phyloP scores from a whole-genome alignment of 1,140 invertebrate species.

The Formica exsecta region DNA sequence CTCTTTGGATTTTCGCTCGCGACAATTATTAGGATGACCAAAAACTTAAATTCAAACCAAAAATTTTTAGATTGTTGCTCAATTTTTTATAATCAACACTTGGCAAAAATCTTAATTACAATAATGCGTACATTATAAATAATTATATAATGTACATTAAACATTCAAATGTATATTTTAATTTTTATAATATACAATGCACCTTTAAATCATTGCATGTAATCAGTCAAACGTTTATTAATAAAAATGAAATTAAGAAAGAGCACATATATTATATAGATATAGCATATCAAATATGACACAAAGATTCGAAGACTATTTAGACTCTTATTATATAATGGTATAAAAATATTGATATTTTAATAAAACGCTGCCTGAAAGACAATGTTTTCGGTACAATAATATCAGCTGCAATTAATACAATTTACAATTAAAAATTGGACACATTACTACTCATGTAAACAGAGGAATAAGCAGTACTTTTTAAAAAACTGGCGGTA shows the following conservation, averaged over 20 bases:
- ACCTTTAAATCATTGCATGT: not conserved
- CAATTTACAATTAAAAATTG: constrained; percentile 31
- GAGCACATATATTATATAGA: constrained; percentile 20
- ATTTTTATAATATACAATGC: not conserved
- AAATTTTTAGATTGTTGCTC: not conserved
- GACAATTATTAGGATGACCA: not conserved
- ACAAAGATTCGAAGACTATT: constrained; percentile 18
- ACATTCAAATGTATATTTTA: constrained; percentile 13
- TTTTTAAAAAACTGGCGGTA: constrained; percentile 39
- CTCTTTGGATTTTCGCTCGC: not conserved
- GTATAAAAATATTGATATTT: constrained; percentile 10
- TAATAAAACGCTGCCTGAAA: constrained; percentile 18
- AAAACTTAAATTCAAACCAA: not conserved
- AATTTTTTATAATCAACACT: not conserved
- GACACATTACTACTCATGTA: constrained; percentile 20
- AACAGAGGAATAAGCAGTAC: constrained; percentile 8
- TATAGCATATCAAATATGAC: constrained; percentile 7
- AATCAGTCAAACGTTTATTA: not conserved
- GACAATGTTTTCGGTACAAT: not conserved
- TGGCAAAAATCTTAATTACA: constrained; percentile 27
- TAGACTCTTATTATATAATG: not conserved
- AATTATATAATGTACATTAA: not conserved
- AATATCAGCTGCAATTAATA: constrained; percentile 10
- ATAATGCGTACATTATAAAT: not conserved
- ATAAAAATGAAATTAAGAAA: not conserved